Conservation (phyloP, 2,113 vertebrate genomes). For the Phainopepla nitens region DNA sequence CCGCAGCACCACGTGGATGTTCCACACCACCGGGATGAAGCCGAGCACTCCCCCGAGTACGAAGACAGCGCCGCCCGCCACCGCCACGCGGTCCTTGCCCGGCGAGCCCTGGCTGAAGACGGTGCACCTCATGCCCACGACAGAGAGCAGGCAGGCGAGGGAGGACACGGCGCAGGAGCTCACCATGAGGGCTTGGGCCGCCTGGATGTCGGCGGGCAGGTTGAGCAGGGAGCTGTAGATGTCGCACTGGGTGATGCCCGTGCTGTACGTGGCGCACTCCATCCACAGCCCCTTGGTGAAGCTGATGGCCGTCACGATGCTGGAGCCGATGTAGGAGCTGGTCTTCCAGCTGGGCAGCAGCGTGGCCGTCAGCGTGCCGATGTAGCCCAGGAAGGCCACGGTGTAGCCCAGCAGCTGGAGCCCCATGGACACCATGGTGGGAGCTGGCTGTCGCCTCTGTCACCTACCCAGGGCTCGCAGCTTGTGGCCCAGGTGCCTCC, state of each 20-base stretch:
- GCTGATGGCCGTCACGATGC: slow-evolving; percentile 88
- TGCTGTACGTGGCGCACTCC: slow-evolving; percentile 94
- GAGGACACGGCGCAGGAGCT: slow-evolving; percentile 84
- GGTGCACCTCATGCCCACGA: slow-evolving; percentile 92
- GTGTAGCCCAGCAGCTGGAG: slow-evolving; percentile 90
- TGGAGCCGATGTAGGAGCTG: slow-evolving; percentile 88
- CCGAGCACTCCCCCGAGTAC: slow-evolving; percentile 83
- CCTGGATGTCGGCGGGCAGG: slow-evolving; percentile 83
- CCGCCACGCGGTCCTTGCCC: slow-evolving; percentile 80
- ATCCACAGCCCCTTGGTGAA: slow-evolving; percentile 95
- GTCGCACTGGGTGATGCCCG: slow-evolving; percentile 93
- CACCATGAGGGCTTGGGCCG: slow-evolving; percentile 92
- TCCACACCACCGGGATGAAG: slow-evolving; percentile 90
- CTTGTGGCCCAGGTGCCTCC: background rate
- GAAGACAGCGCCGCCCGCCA: slow-evolving; percentile 76
- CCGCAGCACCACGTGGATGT: slow-evolving; percentile 87
- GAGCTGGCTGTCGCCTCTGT: background rate
- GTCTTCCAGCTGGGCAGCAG: slow-evolving; percentile 89
- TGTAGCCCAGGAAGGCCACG: slow-evolving; percentile 83
- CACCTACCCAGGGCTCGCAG: background rate
- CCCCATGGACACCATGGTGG: slow-evolving; percentile 81
- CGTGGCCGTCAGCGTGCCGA: slow-evolving; percentile 84
- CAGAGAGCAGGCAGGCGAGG: slow-evolving; percentile 74
- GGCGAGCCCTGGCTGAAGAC: slow-evolving; percentile 80
- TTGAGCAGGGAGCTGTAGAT: slow-evolving; percentile 93